Evolutionary conservation across 2,113 vertebrate genomes (phyloP).

Genomic region (Hipposideros armiger): DNA sequence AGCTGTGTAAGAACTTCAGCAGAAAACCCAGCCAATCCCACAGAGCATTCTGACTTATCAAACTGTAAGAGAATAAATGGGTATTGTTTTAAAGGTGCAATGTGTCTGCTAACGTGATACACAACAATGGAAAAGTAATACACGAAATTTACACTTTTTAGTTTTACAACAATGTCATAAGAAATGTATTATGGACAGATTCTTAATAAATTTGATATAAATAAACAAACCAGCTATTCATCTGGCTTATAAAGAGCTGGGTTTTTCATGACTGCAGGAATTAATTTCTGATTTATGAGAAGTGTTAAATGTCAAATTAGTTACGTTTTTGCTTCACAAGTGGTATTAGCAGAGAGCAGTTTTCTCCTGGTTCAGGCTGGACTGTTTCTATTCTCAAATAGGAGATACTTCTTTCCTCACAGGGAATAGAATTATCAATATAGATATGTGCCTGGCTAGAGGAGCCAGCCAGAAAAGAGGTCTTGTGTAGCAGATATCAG

Average conservation of each 20-base stretch:
- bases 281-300: neutral
- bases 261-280: neutral
- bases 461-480: neutral
- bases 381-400: neutral
- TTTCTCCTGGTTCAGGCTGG: neutral
- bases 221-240: neutral
- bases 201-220: neutral
- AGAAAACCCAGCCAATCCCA: neutral
- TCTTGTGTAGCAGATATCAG: neutral
- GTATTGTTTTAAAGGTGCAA: neutral
- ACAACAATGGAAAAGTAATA: neutral
- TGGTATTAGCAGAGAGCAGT: neutral
- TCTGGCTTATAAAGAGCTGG: neutral
- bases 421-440: neutral
- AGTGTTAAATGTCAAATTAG: neutral
- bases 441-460: neutral
- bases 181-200: neutral
- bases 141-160: neutral
- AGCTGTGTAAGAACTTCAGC: neutral
- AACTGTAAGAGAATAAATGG: neutral
- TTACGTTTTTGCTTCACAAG: neutral
- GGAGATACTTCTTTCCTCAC: neutral
- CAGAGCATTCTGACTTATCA: too few species aligned
- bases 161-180: neutral
- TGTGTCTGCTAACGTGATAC: neutral